Evolutionary conservation across 2,888 invertebrate species (phyloP).

Genomic region (Galerucella pusilla): DNA sequence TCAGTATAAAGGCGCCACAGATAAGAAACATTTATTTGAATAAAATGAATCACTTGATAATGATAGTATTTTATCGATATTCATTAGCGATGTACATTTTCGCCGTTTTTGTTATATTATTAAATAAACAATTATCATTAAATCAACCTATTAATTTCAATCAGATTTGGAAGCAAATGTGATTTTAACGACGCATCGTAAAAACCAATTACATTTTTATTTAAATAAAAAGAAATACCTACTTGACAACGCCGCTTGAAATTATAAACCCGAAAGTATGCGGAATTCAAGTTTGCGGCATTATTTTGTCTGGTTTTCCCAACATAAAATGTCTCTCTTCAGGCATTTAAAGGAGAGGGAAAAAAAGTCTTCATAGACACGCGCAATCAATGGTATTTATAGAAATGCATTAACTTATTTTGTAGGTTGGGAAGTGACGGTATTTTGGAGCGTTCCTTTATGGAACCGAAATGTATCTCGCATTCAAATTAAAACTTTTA

Average conservation of each 20-base stretch:
- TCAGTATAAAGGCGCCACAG: no score
- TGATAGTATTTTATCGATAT: no score
- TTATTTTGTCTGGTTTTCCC: conserved; percentile 61
- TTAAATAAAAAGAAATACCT: neutral
- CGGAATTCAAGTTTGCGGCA: conserved; percentile 59
- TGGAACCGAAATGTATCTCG: neutral
- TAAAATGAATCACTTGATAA: no score
- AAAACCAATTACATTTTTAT: conserved; percentile 9
- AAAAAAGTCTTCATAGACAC: conserved; percentile 23
- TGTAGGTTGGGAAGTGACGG: neutral
- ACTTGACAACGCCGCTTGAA: conserved; percentile 13
- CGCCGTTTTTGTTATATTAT: no score
- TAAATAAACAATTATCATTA: neutral
- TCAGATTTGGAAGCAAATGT: neutral
- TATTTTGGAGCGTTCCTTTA: conserved; percentile 8
- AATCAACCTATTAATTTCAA: neutral
- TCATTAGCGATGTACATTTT: no score
- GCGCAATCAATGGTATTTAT: conserved; percentile 42
- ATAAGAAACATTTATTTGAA: no score
- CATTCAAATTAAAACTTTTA: neutral
- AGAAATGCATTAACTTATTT: conserved; percentile 43
- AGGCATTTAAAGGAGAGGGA: conserved; percentile 41
- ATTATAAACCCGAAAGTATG: conserved; percentile 51
- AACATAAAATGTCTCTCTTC: conserved; percentile 42
- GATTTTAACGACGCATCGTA: neutral